phyloP scores from a whole-genome alignment of 2,888 invertebrate species.

The Carabus problematicus region DNA sequence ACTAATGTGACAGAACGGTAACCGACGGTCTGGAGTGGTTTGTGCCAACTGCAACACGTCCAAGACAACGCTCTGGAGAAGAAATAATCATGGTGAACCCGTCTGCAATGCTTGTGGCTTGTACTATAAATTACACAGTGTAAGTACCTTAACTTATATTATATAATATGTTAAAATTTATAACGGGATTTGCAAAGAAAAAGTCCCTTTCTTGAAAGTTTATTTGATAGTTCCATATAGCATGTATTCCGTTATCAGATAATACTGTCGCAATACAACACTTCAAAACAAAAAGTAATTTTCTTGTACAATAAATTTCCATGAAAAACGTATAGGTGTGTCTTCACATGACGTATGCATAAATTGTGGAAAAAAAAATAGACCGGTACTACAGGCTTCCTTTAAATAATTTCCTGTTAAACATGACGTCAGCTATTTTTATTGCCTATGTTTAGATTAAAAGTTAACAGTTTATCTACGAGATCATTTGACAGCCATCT shows the following conservation, averaged over 20 bases:
- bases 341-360: conserved; percentile 24
- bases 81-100: conserved; percentile 97
- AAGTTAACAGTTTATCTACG: too few species aligned
- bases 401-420: conserved; percentile 27
- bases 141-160: conserved; percentile 57
- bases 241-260: too few species aligned
- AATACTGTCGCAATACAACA: background rate
- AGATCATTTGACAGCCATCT: too few species aligned
- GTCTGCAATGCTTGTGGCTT: conserved; percentile 98
- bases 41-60: conserved; percentile 97
- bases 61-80: conserved; percentile 95
- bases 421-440: conserved; percentile 25
- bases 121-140: conserved; percentile 84
- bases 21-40: conserved; percentile 76
- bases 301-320: background rate
- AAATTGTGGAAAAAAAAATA: conserved; percentile 39
- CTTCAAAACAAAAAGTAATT: background rate
- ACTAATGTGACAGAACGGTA: conserved; percentile 61
- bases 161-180: too few species aligned
- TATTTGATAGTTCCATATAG: background rate
- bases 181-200: too few species aligned
- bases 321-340: conserved; percentile 26
- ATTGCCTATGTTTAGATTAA: background rate
- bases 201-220: too few species aligned
- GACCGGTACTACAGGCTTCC: conserved; percentile 28